These are phyloP conservation scores for Megastigmus dorsalis DNA, from an alignment of 2,888 invertebrate species.

Conservation along the genomic window DNA sequence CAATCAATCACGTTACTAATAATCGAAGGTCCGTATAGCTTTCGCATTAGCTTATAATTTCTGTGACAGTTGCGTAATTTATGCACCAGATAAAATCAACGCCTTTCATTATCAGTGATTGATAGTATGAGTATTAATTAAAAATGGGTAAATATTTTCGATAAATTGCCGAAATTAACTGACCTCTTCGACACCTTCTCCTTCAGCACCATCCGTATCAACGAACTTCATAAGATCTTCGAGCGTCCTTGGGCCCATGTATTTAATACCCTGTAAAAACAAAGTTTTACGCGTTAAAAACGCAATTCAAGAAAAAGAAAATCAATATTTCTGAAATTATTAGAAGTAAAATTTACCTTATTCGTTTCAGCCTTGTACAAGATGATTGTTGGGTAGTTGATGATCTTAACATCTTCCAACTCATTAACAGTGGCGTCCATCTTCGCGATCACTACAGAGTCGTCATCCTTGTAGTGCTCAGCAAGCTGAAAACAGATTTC, in stretches of 20 bases:
- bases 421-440: slow-evolving; percentile 99
- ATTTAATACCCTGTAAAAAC: slow-evolving; percentile 83
- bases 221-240: slow-evolving; percentile 95
- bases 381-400: slow-evolving; percentile 95
- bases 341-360: slow-evolving; percentile 78
- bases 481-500: slow-evolving; percentile 80
- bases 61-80: neutral
- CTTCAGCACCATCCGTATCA: slow-evolving; percentile 91
- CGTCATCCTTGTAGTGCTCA: slow-evolving; percentile 91
- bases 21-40: neutral
- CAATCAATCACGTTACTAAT: neutral
- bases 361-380: slow-evolving; percentile 95
- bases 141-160: slow-evolving; percentile 35
- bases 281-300: slow-evolving; percentile 7
- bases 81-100: slow-evolving; percentile 3
- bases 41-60: neutral
- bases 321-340: too few species aligned
- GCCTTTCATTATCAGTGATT: slow-evolving; percentile 12
- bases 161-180: slow-evolving; percentile 66
- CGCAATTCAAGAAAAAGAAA: too few species aligned
- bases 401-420: slow-evolving; percentile 95
- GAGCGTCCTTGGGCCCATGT: slow-evolving; percentile 95
- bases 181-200: slow-evolving; percentile 81
- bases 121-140: slow-evolving; percentile 4
- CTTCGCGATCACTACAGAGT: slow-evolving; percentile 94